Evolutionary conservation across 2,888 invertebrate species (phyloP), one percentile per base, ranked within the genome.

Genomic region (Microdon myrmicae): DNA sequence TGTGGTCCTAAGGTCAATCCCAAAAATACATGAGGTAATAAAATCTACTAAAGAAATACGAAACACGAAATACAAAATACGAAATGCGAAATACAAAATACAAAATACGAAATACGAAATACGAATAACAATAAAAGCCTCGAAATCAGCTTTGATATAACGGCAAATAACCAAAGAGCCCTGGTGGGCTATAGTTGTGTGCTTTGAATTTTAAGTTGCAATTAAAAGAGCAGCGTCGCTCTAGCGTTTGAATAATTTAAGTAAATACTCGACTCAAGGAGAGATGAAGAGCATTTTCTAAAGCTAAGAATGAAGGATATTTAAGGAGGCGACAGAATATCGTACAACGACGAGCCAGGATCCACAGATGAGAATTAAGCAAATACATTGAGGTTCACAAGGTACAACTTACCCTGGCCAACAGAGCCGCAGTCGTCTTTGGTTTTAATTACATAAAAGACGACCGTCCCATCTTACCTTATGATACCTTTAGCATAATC

Each of bases 131-230:
- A n/a, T n/a, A n/a, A n/a, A n/a, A n/a, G n/a, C n/a, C n/a, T n/a
- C n/a, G n/a, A n/a, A n/a, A n/a, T n/a, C n/a, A n/a, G n/a, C n/a
- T n/a, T n/a, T n/a, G n/a, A n/a, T n/a, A n/a, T n/a, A n/a, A n/a
- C n/a, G n/a, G n/a, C n/a, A n/a, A n/a, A n/a, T n/a, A n/a, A n/a
- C n/a, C n/a, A n/a, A n/a, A n/a, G n/a, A n/a, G n/a, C n/a, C n/a
- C n/a, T n/a, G n/a, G n/a, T n/a, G n/a, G n/a, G n/a, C n/a, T n/a
- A 69, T 69, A 67, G 68, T 72, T 73, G 73, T 73, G 72, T 71
- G 73, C 69, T 72, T 70, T 73, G 75, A 75, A 74, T 75, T 75
- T 74, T 74, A 74, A 74, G 75, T 74, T 74, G 75, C 75, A 74
- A 74, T 75, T 74, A 74, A 75, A 75, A 58, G 47, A 64, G 58